A percentile compares a stretch with the other conserved stretches of the same genome.
phyloP scores from a whole-genome alignment of 2,113 vertebrate genomes.

The Puma concolor region DNA sequence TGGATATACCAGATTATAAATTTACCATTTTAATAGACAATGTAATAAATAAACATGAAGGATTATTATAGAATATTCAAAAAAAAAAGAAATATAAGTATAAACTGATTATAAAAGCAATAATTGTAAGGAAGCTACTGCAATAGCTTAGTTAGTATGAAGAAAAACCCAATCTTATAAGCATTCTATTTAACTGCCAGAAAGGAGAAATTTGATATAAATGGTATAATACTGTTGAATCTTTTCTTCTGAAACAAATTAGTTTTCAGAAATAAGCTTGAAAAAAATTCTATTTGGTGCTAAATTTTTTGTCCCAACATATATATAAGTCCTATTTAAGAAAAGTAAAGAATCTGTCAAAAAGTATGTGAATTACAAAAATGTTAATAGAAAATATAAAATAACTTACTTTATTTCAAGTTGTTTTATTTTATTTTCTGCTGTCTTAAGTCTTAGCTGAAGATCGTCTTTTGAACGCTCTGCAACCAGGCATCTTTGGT shows the following conservation, averaged over 20 bases:
- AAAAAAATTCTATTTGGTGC: background rate
- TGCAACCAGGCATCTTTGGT: slow-evolving; percentile 91
- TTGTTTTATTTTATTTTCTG: slow-evolving; percentile 92
- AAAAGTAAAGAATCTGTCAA: slow-evolving; percentile 8
- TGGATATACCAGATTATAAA: background rate
- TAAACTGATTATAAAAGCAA: background rate
- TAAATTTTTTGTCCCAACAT: background rate
- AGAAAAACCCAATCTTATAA: background rate
- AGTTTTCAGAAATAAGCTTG: slow-evolving; percentile 35
- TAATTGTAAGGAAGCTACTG: background rate
- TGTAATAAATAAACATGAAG: background rate
- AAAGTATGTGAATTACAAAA: background rate
- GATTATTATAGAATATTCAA: background rate
- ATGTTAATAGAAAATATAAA: background rate
- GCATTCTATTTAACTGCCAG: background rate
- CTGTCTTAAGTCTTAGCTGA: slow-evolving; percentile 89
- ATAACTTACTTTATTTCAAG: slow-evolving; percentile 93
- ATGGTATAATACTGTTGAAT: background rate
- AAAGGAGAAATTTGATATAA: background rate
- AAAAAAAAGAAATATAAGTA: background rate
- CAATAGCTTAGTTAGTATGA: background rate
- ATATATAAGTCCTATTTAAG: background rate
- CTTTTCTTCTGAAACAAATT: slow-evolving; percentile 25
- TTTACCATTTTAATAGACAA: background rate
- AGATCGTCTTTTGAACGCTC: slow-evolving; percentile 92